These are phyloP conservation scores for Norana najaformis DNA, from an alignment of 2,888 invertebrate genomes.

Conservation along the genomic window DNA sequence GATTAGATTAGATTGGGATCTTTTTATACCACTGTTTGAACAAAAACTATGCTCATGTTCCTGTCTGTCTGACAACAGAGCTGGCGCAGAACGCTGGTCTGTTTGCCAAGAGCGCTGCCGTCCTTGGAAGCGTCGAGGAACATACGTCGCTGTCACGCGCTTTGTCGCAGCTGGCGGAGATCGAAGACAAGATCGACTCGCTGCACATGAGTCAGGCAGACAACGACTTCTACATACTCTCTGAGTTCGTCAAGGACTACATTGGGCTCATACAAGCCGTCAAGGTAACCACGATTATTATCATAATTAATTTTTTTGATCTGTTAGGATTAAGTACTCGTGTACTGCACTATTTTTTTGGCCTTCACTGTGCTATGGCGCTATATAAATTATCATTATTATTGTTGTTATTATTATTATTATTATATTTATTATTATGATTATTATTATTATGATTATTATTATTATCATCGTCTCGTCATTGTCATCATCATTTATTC, in stretches of 20 bases:
- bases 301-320: too few species aligned
- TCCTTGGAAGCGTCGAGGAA: conserved; percentile 89
- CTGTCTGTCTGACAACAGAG: conserved; percentile 48
- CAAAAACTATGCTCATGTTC: not conserved
- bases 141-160: conserved; percentile 87
- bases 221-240: conserved; percentile 87
- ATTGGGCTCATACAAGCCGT: conserved; percentile 88
- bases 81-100: conserved; percentile 53
- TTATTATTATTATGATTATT: too few species aligned
- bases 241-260: conserved; percentile 92
- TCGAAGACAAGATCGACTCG: conserved; percentile 73
- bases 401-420: too few species aligned
- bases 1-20: too few species aligned
- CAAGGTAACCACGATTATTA: conserved; percentile 68
- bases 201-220: conserved; percentile 89
- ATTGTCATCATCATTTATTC: too few species aligned
- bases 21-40: too few species aligned
- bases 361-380: too few species aligned
- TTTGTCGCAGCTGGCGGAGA: conserved; percentile 84
- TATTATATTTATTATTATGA: too few species aligned
- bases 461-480: too few species aligned
- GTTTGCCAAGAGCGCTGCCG: conserved; percentile 82
- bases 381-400: too few species aligned
- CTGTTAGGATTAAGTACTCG: too few species aligned
- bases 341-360: too few species aligned